phyloP scores from a whole-genome alignment of 53 echinoderm and acorn worm species.

The Hippasteria phrygiana region DNA sequence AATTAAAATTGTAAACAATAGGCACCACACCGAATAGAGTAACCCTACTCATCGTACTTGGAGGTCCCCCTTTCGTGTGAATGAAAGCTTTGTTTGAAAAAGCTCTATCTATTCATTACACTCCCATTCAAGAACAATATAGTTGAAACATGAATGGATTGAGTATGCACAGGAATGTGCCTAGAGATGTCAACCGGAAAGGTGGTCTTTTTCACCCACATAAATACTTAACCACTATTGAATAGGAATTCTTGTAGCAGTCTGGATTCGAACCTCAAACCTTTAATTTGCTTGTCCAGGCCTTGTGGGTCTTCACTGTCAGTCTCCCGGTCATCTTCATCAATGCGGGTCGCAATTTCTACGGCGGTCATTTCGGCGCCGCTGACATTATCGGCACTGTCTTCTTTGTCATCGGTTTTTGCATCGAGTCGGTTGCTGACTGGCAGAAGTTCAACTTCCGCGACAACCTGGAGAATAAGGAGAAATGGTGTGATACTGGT shows the following conservation, averaged over 20 bases:
- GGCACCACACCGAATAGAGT: too few relatives aligned
- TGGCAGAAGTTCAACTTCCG: constrained; percentile 89
- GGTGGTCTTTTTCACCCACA: too few relatives aligned
- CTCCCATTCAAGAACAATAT: too few relatives aligned
- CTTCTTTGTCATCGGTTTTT: constrained; percentile 77
- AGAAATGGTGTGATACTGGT: constrained; percentile 85
- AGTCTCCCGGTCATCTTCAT: constrained; percentile 92
- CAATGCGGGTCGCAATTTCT: constrained; percentile 63
- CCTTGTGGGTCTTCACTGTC: constrained; percentile 87
- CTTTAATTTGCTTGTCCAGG: constrained; percentile 45
- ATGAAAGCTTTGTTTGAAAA: too few relatives aligned
- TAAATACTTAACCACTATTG: too few relatives aligned
- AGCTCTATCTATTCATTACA: too few relatives aligned
- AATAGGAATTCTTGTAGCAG: background rate
- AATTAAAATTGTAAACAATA: too few relatives aligned
- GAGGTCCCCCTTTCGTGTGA: too few relatives aligned
- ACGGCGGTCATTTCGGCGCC: constrained; percentile 61
- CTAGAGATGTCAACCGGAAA: too few relatives aligned
- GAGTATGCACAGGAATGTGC: too few relatives aligned
- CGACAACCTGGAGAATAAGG: constrained; percentile 81
- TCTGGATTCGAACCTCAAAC: background rate
- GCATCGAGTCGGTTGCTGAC: constrained; percentile 81
- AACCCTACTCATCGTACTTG: too few relatives aligned
- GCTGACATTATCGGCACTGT: constrained; percentile 76
- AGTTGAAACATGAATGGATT: too few relatives aligned